Evolutionary conservation across 1,140 invertebrate genomes (phyloP).

Genomic region (Conus betulinus): DNA sequence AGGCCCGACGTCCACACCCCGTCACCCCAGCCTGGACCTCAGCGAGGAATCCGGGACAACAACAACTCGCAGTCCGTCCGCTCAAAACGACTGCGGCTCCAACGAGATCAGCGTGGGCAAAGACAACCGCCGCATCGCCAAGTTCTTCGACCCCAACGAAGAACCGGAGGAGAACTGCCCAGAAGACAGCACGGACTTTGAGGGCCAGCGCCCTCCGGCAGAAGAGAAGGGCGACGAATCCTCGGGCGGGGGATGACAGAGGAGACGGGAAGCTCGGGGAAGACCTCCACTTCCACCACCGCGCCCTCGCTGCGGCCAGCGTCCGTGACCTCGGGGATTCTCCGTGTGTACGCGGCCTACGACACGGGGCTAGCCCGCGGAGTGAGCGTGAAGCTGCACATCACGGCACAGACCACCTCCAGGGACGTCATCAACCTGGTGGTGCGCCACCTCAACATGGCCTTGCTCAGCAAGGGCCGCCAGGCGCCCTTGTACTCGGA

Average conservation of each 20-base stretch:
- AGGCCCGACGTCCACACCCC: slow-evolving; percentile 26
- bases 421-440: slow-evolving; percentile 95
- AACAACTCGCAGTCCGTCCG: slow-evolving; percentile 50
- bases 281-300: not conserved
- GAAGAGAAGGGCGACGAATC: no score
- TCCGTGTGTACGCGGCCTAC: slow-evolving; percentile 93
- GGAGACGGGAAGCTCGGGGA: not conserved
- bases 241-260: slow-evolving; percentile 17
- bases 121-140: slow-evolving; percentile 68
- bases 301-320: slow-evolving; percentile 13
- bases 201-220: not conserved
- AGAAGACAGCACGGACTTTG: not conserved
- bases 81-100: slow-evolving; percentile 54
- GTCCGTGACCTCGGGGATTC: slow-evolving; percentile 68
- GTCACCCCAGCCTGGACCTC: not conserved
- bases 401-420: slow-evolving; percentile 91
- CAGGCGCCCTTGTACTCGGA: slow-evolving; percentile 88
- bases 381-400: slow-evolving; percentile 93
- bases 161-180: slow-evolving; percentile 41
- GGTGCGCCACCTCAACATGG: slow-evolving; percentile 95
- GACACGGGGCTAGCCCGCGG: slow-evolving; percentile 93
- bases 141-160: slow-evolving; percentile 69
- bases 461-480: slow-evolving; percentile 89
- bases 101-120: slow-evolving; percentile 69
- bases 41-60: slow-evolving; percentile 49